Evolutionary conservation across 2,113 vertebrate species (phyloP), one percentile per base, ranked within the genome.

Genomic region (Periophthalmodon schlosseri): DNA sequence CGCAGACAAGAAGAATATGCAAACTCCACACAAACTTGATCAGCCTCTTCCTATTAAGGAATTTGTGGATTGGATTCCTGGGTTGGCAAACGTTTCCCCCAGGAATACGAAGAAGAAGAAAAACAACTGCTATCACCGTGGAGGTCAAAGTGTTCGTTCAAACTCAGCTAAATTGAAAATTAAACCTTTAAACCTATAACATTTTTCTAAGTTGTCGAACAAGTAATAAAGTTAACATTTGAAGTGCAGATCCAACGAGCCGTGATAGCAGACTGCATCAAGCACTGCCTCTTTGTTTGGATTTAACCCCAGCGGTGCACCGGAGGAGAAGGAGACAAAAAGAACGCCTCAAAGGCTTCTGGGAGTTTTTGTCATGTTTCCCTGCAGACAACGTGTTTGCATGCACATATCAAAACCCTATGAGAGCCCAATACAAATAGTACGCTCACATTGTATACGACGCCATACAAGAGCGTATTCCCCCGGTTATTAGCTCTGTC

Each of bases 301-400:
- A 90, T 94, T 93, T 89, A 91, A 89, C 87, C 93, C 87, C 78
- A 88, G 86, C 80, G 90, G 88, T 82, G 87, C 84, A 91, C 89
- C 88, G 91, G 87, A 91, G 86, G 87, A 88, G 91, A 85, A 86
- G 75, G 78, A 79, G 63, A 87, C 82, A 87, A 88, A 89, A 83
- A 88, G 78, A 89, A 79, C 50, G 85, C 84, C 91, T 93, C 93
- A 93, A 92, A 93, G 93, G 92, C 93, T 93, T 93, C 93, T 88
- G 93, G 89, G 93, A 94, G 89, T 93, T 92, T 94, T 92, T 93
- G 93, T 94, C 94, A 94, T 86, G 88, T 93, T 87, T 94, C 92
- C 92, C 93, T 88, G 88, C 78, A 94, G 94, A 92, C 91, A 84
- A 80, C 79, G 85, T 93, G 92, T 93, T 94, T 93, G 92, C 91